Percentiles rank a stretch among this genome's conserved stretches.
phyloP scores from a whole-genome alignment of 2,888 invertebrate genomes.

The Diloba caeruleocephala region DNA sequence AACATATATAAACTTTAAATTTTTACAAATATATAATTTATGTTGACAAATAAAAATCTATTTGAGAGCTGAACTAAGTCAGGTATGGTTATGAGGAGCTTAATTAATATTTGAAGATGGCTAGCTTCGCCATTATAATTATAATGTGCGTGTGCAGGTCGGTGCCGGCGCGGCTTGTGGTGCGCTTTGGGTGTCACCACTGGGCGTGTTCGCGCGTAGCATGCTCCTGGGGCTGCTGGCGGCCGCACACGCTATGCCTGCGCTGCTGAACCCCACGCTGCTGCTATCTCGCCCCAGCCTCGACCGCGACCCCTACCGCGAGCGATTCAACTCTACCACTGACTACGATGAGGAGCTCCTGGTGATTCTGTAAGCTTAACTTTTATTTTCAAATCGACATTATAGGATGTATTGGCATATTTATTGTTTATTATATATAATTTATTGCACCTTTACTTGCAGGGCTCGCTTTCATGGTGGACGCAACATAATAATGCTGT shows the following conservation, averaged over 20 bases:
- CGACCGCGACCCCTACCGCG: conserved; percentile 74
- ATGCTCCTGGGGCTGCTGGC: conserved; percentile 67
- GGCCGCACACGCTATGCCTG: conserved; percentile 69
- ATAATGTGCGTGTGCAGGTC: conserved; percentile 60
- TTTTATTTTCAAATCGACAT: not conserved
- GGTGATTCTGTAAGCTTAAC: conserved; percentile 63
- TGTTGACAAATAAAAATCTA: no score
- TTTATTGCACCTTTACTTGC: conserved; percentile 53
- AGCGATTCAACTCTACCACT: conserved; percentile 67
- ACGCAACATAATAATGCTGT: conserved; percentile 82
- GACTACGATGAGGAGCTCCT: conserved; percentile 65
- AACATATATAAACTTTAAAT: no score
- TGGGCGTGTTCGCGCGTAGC: conserved; percentile 70
- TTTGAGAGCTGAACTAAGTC: no score
- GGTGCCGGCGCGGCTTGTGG: conserved; percentile 78
- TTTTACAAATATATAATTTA: no score
- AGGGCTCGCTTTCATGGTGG: conserved; percentile 73
- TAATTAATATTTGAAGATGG: no score
- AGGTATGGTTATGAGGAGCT: no score
- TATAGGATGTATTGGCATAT: no score
- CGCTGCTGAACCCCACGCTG: conserved; percentile 68
- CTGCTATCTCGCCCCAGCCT: conserved; percentile 67
- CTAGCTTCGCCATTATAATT: not conserved
- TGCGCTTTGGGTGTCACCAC: conserved; percentile 78
- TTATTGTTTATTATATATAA: not conserved